A percentile compares a stretch with the other conserved stretches of the same genome.
Evolutionary conservation across 2,888 invertebrate genomes (phyloP).

Genomic region (Apamea monoglypha): DNA sequence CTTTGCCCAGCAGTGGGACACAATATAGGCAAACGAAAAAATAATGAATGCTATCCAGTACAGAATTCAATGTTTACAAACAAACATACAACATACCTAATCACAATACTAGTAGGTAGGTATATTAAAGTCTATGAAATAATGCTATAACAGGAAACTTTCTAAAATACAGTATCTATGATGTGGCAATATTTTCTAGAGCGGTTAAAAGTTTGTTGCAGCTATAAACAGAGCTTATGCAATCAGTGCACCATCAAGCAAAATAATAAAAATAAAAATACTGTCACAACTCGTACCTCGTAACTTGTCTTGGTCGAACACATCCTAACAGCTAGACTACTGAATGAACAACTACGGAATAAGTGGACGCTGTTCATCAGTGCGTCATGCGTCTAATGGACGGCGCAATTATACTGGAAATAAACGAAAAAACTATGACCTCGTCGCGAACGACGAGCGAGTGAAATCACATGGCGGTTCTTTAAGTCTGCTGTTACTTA

Average conservation of each 20-base stretch:
- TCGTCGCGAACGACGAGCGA: constrained; percentile 51
- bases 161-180: constrained; percentile 28
- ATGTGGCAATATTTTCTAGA: constrained; percentile 48
- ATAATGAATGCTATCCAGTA: neutral
- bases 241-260: constrained; percentile 1
- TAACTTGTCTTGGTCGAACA: constrained; percentile 78
- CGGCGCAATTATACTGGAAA: constrained; percentile 67
- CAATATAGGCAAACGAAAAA: neutral
- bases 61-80: constrained; percentile 45
- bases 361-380: constrained; percentile 77
- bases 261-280: constrained; percentile 26
- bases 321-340: constrained; percentile 79
- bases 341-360: constrained; percentile 75
- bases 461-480: constrained; percentile 65
- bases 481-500: constrained; percentile 68
- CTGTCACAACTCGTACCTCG: constrained; percentile 83
- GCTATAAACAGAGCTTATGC: constrained; percentile 1
- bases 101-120: neutral
- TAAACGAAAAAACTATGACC: constrained; percentile 68
- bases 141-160: constrained; percentile 16
- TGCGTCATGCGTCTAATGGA: constrained; percentile 64
- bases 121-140: neutral
- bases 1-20: neutral
- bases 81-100: constrained; percentile 5
- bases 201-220: neutral